phyloP scores from a whole-genome alignment of 2,113 vertebrate species.

The Acinonyx jubatus region DNA sequence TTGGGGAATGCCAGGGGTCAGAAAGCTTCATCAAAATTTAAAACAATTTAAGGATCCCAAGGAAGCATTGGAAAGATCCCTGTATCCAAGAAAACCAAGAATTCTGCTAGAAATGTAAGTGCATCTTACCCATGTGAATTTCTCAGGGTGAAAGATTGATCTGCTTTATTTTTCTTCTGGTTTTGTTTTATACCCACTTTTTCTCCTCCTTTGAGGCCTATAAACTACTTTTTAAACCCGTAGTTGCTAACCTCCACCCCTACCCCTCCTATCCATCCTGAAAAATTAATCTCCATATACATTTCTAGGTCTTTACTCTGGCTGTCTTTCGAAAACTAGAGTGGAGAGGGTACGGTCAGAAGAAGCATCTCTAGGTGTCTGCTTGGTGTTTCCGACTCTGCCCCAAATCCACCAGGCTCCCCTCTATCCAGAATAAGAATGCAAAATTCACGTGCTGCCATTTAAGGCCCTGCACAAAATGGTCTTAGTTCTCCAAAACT shows the following conservation, averaged over 20 bases:
- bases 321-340: not conserved
- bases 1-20: not conserved
- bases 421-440: not conserved
- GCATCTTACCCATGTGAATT: not conserved
- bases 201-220: not conserved
- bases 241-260: not conserved
- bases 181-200: not conserved
- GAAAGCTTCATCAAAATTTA: not conserved
- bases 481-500: not conserved
- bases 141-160: not conserved
- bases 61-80: not conserved
- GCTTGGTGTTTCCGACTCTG: not conserved
- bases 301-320: not conserved
- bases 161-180: constrained; percentile 9
- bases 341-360: too few species aligned
- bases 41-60: not conserved
- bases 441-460: not conserved
- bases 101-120: not conserved
- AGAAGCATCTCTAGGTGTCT: not conserved
- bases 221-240: not conserved
- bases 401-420: not conserved
- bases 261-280: not conserved
- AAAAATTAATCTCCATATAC: not conserved
- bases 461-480: not conserved
- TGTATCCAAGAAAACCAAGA: not conserved